Conservation (phyloP, 2,113 vertebrate genomes). For the Oenanthe melanoleuca region DNA sequence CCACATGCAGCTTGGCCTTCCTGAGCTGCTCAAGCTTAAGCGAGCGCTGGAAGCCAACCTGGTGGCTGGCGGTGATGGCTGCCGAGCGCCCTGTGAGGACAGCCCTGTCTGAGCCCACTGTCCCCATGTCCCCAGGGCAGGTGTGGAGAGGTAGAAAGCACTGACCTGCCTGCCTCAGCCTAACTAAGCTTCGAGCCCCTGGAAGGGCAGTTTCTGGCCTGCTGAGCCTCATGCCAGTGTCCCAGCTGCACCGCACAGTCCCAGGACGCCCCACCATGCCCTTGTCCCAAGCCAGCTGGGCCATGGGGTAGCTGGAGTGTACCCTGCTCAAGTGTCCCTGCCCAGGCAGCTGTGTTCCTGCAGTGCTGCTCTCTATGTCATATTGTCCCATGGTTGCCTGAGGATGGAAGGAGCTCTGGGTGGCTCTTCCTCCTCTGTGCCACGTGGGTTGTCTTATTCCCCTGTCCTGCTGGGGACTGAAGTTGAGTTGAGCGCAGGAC, state of each 20-base stretch:
- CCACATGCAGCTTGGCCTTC: constrained; percentile 79
- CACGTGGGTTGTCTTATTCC: background rate
- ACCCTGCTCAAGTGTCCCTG: background rate
- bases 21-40: constrained; percentile 74
- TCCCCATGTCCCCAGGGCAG: background rate
- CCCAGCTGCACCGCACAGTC: background rate
- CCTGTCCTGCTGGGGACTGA: background rate
- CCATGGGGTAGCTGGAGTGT: rapidly evolving
- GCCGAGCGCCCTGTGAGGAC: background rate
- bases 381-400: background rate
- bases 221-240: background rate
- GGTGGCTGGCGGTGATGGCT: background rate
- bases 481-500: background rate
- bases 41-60: background rate
- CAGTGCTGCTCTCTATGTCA: background rate
- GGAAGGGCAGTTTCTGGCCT: rapidly evolving
- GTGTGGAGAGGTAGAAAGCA: background rate
- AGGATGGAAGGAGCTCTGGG: background rate
- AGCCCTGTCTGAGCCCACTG: background rate
- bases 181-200: rapidly evolving
- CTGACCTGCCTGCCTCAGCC: background rate
- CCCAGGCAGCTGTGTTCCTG: background rate
- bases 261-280: background rate
- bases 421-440: background rate
- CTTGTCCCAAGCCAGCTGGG: background rate